A percentile compares a stretch with the other conserved stretches of the same genome.
These are phyloP conservation scores for Plotosus lineatus DNA, from an alignment of 2,113 vertebrate species.

Conservation along the genomic window DNA sequence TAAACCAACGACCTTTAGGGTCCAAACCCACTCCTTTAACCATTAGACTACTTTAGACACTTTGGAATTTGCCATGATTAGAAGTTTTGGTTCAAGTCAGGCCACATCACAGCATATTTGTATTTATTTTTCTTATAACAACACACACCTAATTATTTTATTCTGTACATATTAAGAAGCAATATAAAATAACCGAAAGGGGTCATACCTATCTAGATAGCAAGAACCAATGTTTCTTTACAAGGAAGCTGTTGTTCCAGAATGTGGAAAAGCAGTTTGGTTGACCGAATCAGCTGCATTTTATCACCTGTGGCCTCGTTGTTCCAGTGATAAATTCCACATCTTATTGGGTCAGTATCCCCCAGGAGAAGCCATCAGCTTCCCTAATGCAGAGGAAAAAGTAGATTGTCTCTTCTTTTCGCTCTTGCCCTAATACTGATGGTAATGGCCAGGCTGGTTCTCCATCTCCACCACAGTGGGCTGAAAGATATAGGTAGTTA, in stretches of 20 bases:
- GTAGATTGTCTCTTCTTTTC: conserved; percentile 4
- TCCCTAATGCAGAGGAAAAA: conserved; percentile 39
- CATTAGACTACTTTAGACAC: too few relatives aligned
- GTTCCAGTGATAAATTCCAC: conserved; percentile 46
- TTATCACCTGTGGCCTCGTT: conserved; percentile 45
- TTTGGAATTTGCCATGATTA: neutral
- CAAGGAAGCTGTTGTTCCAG: neutral
- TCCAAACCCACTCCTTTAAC: too few relatives aligned
- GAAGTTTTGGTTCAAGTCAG: neutral
- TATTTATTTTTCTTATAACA: neutral
- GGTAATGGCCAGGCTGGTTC: conserved; percentile 30
- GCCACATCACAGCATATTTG: neutral
- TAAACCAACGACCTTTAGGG: too few relatives aligned
- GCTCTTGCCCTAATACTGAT: conserved; percentile 25
- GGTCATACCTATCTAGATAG: neutral
- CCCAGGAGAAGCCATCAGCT: conserved; percentile 48
- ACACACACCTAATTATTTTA: neutral
- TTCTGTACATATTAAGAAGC: neutral
- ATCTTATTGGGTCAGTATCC: conserved; percentile 42
- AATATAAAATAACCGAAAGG: neutral
- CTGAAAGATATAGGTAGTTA: conserved; percentile 2
- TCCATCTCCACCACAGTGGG: conserved; percentile 11
- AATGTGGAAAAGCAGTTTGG: neutral
- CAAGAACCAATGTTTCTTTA: neutral
- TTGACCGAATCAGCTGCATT: conserved; percentile 9